Percentiles rank a stretch among this genome's conserved stretches.
Evolutionary conservation across 1,140 invertebrate species (phyloP).

Genomic region (Drosophila kanapiae): DNA sequence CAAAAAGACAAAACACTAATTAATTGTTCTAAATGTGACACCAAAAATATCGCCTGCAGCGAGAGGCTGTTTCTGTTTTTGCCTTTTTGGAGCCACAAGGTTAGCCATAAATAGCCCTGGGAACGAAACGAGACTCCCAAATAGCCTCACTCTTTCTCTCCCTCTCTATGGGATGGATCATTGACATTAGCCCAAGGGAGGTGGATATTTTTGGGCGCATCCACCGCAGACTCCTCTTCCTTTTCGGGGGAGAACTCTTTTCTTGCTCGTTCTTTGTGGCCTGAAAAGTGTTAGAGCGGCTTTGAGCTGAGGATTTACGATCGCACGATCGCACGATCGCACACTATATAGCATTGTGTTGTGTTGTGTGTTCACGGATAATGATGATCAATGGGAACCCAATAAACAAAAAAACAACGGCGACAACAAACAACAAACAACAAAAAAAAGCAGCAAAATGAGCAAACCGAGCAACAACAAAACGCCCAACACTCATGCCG

Average conservation of each 20-base stretch:
- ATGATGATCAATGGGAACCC: conserved; percentile 77
- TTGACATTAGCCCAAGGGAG: conserved; percentile 31
- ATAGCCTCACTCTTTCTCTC: conserved; percentile 6
- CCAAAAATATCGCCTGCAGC: conserved; percentile 45
- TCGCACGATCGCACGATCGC: conserved; percentile 9
- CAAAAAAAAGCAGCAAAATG: conserved; percentile 13
- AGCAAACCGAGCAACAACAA: conserved; percentile 49
- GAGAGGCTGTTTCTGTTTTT: conserved; percentile 33
- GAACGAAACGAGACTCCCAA: conserved; percentile 35
- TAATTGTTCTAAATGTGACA: conserved; percentile 70
- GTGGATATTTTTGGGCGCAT: conserved; percentile 35
- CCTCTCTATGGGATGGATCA: conserved; percentile 20
- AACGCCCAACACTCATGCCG: conserved; percentile 78
- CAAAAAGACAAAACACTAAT: conserved; percentile 52
- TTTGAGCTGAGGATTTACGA: conserved; percentile 16
- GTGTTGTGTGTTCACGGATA: conserved; percentile 57
- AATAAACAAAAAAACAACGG: conserved; percentile 60
- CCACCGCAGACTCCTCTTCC: background rate
- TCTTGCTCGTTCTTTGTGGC: conserved; percentile 8
- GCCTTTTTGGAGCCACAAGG: conserved; percentile 46
- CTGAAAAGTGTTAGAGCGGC: conserved; percentile 17
- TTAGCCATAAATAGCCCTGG: conserved; percentile 62
- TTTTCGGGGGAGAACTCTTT: conserved; percentile 5
- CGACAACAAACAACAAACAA: conserved; percentile 43
- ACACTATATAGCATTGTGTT: background rate